Conservation (phyloP, 92 coral and sea anemone genomes). For the Parazoanthus swiftii region DNA sequence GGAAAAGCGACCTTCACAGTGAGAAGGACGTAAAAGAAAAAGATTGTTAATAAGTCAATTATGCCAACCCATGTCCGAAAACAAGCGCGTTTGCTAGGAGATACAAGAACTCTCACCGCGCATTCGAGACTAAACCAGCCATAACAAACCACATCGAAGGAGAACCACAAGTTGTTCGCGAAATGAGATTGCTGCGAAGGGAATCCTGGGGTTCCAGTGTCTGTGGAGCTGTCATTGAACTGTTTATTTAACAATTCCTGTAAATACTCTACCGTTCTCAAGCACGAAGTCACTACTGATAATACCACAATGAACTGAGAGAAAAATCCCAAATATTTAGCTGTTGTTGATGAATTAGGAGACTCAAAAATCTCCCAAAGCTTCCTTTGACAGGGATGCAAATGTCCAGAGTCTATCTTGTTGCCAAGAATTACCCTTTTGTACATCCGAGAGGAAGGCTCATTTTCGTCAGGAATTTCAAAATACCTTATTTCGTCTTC, state of each 20-base stretch:
- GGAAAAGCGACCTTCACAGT: slow-evolving; percentile 63
- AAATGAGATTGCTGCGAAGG: slow-evolving; percentile 9
- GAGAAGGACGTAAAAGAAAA: slow-evolving; percentile 64
- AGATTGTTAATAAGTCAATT: slow-evolving; percentile 70
- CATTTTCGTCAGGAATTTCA: slow-evolving; percentile 63
- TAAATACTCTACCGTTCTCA: slow-evolving; percentile 66
- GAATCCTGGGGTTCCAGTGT: slow-evolving; percentile 9
- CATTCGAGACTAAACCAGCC: slow-evolving; percentile 88
- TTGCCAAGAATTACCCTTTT: slow-evolving; percentile 74
- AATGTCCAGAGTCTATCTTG: slow-evolving; percentile 50
- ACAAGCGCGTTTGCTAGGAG: slow-evolving; percentile 77
- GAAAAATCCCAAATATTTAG: slow-evolving; percentile 56
- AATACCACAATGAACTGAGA: slow-evolving; percentile 66
- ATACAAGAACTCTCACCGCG: slow-evolving; percentile 64
- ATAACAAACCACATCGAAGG: slow-evolving; percentile 71
- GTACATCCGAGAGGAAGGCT: slow-evolving; percentile 46
- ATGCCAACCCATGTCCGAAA: slow-evolving; percentile 66
- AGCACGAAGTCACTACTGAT: slow-evolving; percentile 68
- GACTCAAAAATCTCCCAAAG: slow-evolving; percentile 80
- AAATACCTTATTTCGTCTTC: slow-evolving; percentile 80
- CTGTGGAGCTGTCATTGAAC: background rate
- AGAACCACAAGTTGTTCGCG: slow-evolving; percentile 62
- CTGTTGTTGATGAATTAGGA: slow-evolving; percentile 67
- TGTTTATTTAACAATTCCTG: slow-evolving; percentile 30
- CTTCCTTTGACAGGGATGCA: slow-evolving; percentile 63